Conservation (phyloP, 2,888 invertebrate species). For the Parnassius apollo region DNA sequence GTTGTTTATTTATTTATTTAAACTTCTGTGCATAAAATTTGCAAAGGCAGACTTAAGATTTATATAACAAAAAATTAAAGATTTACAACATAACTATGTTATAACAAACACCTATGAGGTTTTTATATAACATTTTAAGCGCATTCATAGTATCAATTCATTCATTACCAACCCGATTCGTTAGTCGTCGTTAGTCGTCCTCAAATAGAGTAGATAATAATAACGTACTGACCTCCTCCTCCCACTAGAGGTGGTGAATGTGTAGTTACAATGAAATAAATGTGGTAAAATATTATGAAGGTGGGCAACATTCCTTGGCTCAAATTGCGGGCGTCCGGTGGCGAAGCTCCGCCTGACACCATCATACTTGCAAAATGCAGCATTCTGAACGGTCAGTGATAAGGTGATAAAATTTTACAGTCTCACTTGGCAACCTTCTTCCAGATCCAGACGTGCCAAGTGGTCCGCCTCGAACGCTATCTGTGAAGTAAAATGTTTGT, state of each 20-base stretch:
- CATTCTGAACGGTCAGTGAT: not conserved
- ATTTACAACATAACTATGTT: no score
- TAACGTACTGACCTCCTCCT: not conserved
- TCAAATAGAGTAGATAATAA: not conserved
- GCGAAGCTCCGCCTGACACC: not conserved
- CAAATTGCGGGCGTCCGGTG: not conserved
- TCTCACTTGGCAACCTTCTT: not conserved
- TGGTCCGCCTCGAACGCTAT: not conserved
- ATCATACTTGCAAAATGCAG: not conserved
- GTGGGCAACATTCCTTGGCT: not conserved
- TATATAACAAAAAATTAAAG: no score
- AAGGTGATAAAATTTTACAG: not conserved
- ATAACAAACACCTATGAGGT: no score
- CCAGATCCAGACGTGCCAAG: not conserved
- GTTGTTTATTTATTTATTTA: no score
- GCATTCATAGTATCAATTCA: no score
- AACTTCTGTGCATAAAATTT: no score
- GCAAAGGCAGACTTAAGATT: no score
- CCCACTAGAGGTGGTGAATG: not conserved
- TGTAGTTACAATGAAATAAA: not conserved
- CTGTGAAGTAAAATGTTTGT: not conserved
- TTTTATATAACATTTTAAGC: no score
- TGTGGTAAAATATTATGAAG: not conserved
- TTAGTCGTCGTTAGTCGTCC: not conserved
- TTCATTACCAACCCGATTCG: no score